Conservation (phyloP, 2,888 invertebrate genomes). For the Dryomyza anilis region DNA sequence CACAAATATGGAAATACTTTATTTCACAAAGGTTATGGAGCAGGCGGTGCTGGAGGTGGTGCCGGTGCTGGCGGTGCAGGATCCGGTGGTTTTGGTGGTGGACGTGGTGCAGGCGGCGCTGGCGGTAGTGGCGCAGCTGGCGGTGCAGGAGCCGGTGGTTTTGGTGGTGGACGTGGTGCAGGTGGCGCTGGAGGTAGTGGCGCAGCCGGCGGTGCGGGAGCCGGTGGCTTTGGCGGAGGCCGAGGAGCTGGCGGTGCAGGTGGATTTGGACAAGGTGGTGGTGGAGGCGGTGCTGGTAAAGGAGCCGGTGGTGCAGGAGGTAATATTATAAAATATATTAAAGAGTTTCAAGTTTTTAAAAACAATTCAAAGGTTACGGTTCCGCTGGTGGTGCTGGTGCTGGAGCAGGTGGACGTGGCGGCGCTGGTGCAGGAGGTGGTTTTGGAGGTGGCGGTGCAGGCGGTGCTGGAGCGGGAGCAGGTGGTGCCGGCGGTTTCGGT, state of each 20-base stretch:
- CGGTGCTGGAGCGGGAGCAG: slow-evolving; percentile 34
- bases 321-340: too few species aligned
- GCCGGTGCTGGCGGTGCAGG: slow-evolving; percentile 41
- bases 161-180: slow-evolving; percentile 46
- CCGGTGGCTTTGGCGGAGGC: slow-evolving; percentile 36
- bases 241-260: slow-evolving; percentile 44
- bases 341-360: too few species aligned
- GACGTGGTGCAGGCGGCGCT: slow-evolving; percentile 42
- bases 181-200: slow-evolving; percentile 34
- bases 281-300: slow-evolving; percentile 42
- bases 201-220: slow-evolving; percentile 8
- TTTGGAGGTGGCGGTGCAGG: slow-evolving; percentile 5
- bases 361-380: too few species aligned
- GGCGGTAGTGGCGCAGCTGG: slow-evolving; percentile 39
- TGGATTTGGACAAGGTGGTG: slow-evolving; percentile 28
- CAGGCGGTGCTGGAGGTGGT: slow-evolving; percentile 28
- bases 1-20: not conserved
- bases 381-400: slow-evolving; percentile 5
- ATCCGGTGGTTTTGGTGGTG: slow-evolving; percentile 44
- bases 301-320: slow-evolving; percentile 36
- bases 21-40: slow-evolving; percentile 21
- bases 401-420: slow-evolving; percentile 3
- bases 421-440: not conserved
- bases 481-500: slow-evolving; percentile 15
- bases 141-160: slow-evolving; percentile 27